Base-by-base conservation (phyloP, 2,888 invertebrate species). In the Chrysomela aeneicollis region DNA sequence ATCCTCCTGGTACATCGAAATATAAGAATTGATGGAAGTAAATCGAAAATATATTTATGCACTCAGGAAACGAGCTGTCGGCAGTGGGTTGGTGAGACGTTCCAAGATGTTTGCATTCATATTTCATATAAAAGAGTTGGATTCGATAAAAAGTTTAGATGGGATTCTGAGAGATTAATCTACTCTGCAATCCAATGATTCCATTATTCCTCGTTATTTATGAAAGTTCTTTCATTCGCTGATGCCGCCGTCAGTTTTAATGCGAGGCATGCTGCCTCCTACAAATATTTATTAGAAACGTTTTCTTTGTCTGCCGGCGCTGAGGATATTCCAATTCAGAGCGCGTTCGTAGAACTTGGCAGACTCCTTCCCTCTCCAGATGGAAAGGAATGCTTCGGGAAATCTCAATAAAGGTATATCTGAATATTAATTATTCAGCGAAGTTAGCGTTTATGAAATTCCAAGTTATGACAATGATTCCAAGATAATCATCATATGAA, bases 241-340 rank as follows among this genome's bases (percentile, higher is more conserved):
- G 12, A n/a, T 70, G 53, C 63, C 61, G 57, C 55, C 64, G 61
- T 66, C 61, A 67, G 71, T 73, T 73, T 72, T 63, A 65, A 73
- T 71, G 71, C 73, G 68, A 65, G 69, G 65, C 71, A 64, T 62
- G 61, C 64, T 60, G 54, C 67, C 71, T 70, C 63, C 68, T 61
- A 68, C 75, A 74, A 75, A 75, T 75, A 74, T 75, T 74, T 75
- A 75, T 73, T 73, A 73, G 73, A 73, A 71, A 68, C 69, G 66
- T 61, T 71, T 71, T 62, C 73, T 72, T 73, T 74, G 72, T 75
- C 70, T 71, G 72, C 68, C 70, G 70, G 73, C 71, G 72, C 68
- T 70, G 63, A 69, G 73, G 71, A 74, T 74, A 73, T 75, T 74
- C 73, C 74, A 73, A 73, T 74, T 75, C 71, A 70, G 68, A 67